These are phyloP conservation scores for Rhabdornis inornatus DNA, from an alignment of 2,113 vertebrate genomes.

Conservation along the genomic window DNA sequence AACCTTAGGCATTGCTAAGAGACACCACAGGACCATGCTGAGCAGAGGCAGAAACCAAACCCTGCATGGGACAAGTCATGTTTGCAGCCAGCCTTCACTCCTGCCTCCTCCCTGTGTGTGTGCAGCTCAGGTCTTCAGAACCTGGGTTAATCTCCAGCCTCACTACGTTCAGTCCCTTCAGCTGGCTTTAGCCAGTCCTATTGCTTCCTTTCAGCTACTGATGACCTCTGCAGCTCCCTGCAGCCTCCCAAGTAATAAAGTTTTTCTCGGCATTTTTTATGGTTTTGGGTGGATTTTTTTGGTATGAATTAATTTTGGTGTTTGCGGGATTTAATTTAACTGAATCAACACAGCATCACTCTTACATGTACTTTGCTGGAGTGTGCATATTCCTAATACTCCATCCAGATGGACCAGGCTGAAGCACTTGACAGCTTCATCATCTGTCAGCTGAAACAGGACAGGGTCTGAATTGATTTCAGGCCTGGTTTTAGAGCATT, in stretches of 20 bases:
- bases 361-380: accelerated
- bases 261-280: neutral
- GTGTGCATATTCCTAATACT: neutral
- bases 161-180: neutral
- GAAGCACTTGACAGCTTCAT: neutral
- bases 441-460: neutral
- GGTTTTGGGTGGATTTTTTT: neutral
- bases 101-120: accelerated
- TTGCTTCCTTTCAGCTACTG: neutral
- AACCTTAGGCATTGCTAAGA: neutral
- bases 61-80: neutral
- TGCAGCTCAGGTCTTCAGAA: neutral
- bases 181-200: neutral
- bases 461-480: neutral
- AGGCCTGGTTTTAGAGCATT: neutral
- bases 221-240: neutral
- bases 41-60: neutral
- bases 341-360: neutral
- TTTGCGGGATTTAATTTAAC: neutral
- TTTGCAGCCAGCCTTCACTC: neutral
- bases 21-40: accelerated
- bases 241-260: neutral
- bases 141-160: neutral
- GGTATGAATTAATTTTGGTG: neutral
- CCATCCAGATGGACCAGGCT: neutral